Percentiles rank a stretch among this genome's conserved stretches.
Evolutionary conservation across 2,113 vertebrate species (phyloP).

Genomic region (Erythrolamprus reginae): DNA sequence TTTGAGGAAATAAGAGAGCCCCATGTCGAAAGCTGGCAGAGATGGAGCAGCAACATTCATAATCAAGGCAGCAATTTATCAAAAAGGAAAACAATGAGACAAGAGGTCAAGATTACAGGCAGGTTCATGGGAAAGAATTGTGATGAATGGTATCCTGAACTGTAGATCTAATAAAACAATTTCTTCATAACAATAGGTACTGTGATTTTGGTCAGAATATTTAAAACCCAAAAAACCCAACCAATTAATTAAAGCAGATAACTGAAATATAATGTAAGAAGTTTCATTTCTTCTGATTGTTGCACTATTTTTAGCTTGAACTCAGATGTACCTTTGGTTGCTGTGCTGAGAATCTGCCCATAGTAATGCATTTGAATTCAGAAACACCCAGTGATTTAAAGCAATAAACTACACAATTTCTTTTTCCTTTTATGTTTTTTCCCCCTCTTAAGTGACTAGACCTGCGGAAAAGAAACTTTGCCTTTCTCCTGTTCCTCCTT

Average conservation of each 20-base stretch:
- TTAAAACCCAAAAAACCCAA: not conserved
- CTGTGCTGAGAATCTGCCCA: not conserved
- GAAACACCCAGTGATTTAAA: not conserved
- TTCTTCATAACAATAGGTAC: not conserved
- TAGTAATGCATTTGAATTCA: rapidly evolving
- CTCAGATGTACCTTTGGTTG: not conserved
- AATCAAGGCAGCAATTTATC: not conserved
- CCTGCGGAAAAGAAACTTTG: constrained; percentile 81
- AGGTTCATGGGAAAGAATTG: not conserved
- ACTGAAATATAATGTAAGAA: not conserved
- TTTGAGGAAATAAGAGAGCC: not conserved
- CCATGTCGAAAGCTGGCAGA: not conserved
- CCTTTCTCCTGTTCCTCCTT: constrained; percentile 65
- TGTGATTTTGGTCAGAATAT: not conserved
- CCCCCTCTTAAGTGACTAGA: constrained; percentile 70
- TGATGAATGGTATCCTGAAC: too few species aligned
- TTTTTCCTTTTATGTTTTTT: not conserved
- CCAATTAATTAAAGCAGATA: not conserved
- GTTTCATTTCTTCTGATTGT: not conserved
- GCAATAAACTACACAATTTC: not conserved
- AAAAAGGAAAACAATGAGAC: not conserved
- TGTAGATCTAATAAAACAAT: not conserved
- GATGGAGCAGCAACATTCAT: not conserved
- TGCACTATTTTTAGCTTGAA: not conserved
- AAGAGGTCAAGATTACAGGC: not conserved